These are phyloP conservation scores for Trematomus loennbergii DNA, from an alignment of 2,113 vertebrate genomes.

Conservation along the genomic window DNA sequence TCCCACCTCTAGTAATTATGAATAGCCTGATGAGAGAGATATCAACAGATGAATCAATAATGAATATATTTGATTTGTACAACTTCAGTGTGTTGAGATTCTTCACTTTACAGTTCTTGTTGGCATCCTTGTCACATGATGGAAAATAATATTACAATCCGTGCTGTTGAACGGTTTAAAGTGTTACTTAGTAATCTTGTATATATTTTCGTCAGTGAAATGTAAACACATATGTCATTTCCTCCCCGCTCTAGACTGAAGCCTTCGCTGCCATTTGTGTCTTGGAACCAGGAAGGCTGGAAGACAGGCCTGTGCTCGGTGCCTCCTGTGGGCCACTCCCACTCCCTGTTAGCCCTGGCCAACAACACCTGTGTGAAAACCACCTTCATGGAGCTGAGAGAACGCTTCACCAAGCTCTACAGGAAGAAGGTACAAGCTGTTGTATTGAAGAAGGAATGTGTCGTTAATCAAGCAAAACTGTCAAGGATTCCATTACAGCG, in stretches of 20 bases:
- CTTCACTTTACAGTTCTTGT: not conserved
- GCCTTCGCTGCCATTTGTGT: slow-evolving; percentile 90
- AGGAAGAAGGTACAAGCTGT: slow-evolving; percentile 89
- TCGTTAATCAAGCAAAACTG: not conserved
- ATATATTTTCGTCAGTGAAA: not conserved
- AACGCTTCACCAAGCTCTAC: slow-evolving; percentile 91
- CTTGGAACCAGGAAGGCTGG: slow-evolving; percentile 98
- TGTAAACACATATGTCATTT: not conserved
- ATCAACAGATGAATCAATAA: not conserved
- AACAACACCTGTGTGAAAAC: slow-evolving; percentile 95
- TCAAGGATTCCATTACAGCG: no score
- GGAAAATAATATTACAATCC: not conserved
- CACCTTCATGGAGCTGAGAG: slow-evolving; percentile 89
- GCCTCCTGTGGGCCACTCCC: slow-evolving; percentile 92
- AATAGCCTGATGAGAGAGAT: not conserved
- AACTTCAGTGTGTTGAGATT: not conserved
- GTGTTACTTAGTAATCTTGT: not conserved
- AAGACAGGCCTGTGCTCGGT: slow-evolving; percentile 96
- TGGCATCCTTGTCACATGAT: not conserved
- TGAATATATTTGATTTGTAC: no score
- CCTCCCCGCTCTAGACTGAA: slow-evolving; percentile 84
- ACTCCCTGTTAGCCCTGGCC: slow-evolving; percentile 92
- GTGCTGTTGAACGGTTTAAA: not conserved
- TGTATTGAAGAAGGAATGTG: not conserved
- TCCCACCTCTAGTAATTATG: no score